Percentiles rank a stretch among this genome's conserved stretches.
phyloP scores from a whole-genome alignment of 2,113 vertebrate genomes.

The Mola mola region DNA sequence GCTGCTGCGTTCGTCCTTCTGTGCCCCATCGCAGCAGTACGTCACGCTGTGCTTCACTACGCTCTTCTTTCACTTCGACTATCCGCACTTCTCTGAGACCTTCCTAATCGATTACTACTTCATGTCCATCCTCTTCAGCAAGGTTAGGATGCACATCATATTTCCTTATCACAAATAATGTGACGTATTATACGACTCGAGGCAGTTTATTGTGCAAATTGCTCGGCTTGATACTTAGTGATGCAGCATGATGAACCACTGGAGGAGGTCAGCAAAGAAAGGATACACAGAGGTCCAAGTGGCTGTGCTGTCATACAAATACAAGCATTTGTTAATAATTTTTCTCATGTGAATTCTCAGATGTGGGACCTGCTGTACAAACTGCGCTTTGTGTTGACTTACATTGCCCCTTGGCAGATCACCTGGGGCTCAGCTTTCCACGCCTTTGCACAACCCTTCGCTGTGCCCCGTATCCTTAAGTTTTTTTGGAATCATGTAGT shows the following conservation, averaged over 20 bases:
- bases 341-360: slow-evolving; percentile 70
- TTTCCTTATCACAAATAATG: neutral
- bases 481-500: neutral
- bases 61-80: slow-evolving; percentile 92
- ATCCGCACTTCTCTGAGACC: slow-evolving; percentile 89
- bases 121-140: slow-evolving; percentile 93
- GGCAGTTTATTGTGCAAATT: neutral
- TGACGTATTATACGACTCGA: neutral
- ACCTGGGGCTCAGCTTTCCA: slow-evolving; percentile 95
- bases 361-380: slow-evolving; percentile 93
- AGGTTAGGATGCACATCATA: slow-evolving; percentile 72
- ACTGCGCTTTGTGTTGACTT: slow-evolving; percentile 91
- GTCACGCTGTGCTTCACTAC: slow-evolving; percentile 91
- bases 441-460: slow-evolving; percentile 92
- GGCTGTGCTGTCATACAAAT: too few species aligned
- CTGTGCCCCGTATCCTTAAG: slow-evolving; percentile 91
- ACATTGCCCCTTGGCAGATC: slow-evolving; percentile 95
- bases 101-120: slow-evolving; percentile 92
- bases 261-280: too few species aligned
- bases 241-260: too few species aligned
- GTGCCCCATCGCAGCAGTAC: slow-evolving; percentile 88
- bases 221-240: too few species aligned
- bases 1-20: slow-evolving; percentile 89
- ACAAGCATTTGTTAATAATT: too few species aligned
- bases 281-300: too few species aligned